These are phyloP conservation scores for Cyprinodon variegatus DNA, from an alignment of 2,113 vertebrate genomes.

Conservation along the genomic window DNA sequence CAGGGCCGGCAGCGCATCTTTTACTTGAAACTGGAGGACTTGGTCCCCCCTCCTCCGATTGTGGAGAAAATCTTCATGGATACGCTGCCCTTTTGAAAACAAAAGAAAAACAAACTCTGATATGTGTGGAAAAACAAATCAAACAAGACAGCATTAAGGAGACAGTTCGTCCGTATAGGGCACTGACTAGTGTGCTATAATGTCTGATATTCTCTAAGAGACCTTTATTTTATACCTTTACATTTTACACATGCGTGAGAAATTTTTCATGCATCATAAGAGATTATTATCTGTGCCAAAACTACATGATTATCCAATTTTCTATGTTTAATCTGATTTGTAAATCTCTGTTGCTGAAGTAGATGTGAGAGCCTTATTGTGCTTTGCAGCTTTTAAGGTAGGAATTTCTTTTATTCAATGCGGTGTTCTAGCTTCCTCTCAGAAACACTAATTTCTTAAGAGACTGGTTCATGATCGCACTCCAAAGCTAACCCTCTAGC, in stretches of 20 bases:
- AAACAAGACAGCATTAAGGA: constrained; percentile 2
- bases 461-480: constrained; percentile 21
- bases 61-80: constrained; percentile 96
- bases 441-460: constrained; percentile 53
- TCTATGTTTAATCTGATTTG: constrained; percentile 55
- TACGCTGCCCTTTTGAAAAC: constrained; percentile 86
- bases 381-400: constrained; percentile 37
- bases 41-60: constrained; percentile 91
- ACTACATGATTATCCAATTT: constrained; percentile 39
- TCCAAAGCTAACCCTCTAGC: constrained; percentile 14
- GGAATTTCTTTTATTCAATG: constrained; percentile 39
- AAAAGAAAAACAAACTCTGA: neutral
- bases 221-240: constrained; percentile 52
- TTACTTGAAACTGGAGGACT: constrained; percentile 93
- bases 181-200: constrained; percentile 20
- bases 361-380: constrained; percentile 50
- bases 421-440: constrained; percentile 29
- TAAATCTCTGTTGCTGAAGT: constrained; percentile 65
- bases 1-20: constrained; percentile 95
- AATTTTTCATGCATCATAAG: constrained; percentile 15
- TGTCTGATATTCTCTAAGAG: constrained; percentile 39
- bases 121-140: constrained; percentile 22
- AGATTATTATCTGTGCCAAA: constrained; percentile 26
- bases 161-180: constrained; percentile 7
- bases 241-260: constrained; percentile 17